Percentiles rank a stretch among this genome's conserved stretches.
phyloP scores from a whole-genome alignment of 2,888 invertebrate species.

The Nemotelus nigrinus region DNA sequence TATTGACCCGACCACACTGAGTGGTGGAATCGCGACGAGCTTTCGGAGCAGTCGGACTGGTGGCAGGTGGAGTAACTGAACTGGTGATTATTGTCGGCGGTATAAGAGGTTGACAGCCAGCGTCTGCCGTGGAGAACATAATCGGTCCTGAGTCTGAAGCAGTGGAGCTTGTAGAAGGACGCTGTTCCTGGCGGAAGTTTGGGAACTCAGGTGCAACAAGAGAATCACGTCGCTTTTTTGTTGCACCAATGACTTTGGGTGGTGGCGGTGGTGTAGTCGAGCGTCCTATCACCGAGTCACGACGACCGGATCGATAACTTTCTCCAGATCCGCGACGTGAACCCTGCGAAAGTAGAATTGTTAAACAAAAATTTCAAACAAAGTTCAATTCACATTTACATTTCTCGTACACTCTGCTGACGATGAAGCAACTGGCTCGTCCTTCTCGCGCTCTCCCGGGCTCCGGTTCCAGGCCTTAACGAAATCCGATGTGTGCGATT shows the following conservation, averaged over 20 bases:
- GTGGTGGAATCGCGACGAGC: conserved; percentile 84
- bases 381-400: conserved; percentile 48
- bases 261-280: conserved; percentile 67
- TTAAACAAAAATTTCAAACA: neutral
- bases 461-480: conserved; percentile 76
- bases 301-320: conserved; percentile 74
- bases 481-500: conserved; percentile 79
- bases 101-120: conserved; percentile 71
- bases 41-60: conserved; percentile 76
- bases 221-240: conserved; percentile 71
- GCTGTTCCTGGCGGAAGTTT: conserved; percentile 70
- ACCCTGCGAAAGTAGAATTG: conserved; percentile 53
- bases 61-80: conserved; percentile 83
- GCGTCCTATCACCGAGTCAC: conserved; percentile 72
- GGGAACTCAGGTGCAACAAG: conserved; percentile 67
- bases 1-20: conserved; percentile 76
- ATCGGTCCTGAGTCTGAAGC: conserved; percentile 75
- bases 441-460: conserved; percentile 64
- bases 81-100: conserved; percentile 85
- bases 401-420: conserved; percentile 52
- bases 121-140: conserved; percentile 65
- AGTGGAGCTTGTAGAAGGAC: conserved; percentile 78
- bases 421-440: conserved; percentile 49
- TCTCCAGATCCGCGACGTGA: conserved; percentile 73
- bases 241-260: conserved; percentile 71